Evolutionary conservation across 2,113 vertebrate genomes (phyloP).

Genomic region (Dromiciops gliroides): DNA sequence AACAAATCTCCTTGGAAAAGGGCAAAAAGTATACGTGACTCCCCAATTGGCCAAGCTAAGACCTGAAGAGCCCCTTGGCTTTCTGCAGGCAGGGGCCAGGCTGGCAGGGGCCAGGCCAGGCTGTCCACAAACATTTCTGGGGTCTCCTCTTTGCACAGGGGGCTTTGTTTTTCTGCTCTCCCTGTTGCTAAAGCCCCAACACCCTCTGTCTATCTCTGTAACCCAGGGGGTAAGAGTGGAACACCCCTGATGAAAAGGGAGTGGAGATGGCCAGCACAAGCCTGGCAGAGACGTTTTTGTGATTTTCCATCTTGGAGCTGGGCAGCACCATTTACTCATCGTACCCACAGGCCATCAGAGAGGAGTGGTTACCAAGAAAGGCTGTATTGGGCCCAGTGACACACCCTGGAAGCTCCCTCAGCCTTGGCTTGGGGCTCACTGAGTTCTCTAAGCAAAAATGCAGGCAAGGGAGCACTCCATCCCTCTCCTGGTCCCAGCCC

Average conservation of each 20-base stretch:
- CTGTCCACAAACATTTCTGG: background rate
- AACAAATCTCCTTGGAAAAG: background rate
- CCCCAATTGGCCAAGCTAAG: background rate
- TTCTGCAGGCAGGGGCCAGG: background rate
- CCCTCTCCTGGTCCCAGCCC: too few relatives aligned
- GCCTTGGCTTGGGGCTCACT: background rate
- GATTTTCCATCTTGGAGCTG: background rate
- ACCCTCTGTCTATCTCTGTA: background rate
- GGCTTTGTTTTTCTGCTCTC: conserved; percentile 5
- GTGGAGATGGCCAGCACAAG: background rate
- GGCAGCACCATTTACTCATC: background rate
- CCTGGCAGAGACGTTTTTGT: background rate
- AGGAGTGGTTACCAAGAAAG: background rate
- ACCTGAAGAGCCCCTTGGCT: background rate
- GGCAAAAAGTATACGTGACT: background rate
- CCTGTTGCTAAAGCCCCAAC: background rate
- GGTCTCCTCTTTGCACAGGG: background rate
- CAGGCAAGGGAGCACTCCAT: background rate
- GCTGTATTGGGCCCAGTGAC: background rate
- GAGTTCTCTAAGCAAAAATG: background rate
- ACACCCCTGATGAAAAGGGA: background rate
- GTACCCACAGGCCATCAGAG: background rate
- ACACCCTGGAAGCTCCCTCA: background rate
- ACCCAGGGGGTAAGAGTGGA: background rate
- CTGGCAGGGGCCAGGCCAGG: background rate